These are phyloP conservation scores for Melanocharis versteri DNA, from an alignment of 2,113 vertebrate genomes.

Conservation along the genomic window DNA sequence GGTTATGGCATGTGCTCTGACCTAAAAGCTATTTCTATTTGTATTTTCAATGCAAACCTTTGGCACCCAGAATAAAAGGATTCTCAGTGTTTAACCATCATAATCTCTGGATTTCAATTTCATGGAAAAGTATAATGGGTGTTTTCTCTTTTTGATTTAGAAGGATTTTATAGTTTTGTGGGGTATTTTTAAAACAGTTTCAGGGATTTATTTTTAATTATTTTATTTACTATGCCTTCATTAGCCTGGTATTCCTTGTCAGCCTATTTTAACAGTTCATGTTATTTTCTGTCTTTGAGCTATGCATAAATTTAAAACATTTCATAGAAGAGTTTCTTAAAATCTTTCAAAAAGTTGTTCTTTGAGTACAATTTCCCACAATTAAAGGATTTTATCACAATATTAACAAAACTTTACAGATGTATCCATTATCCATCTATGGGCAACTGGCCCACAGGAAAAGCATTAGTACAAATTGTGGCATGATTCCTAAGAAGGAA, in stretches of 20 bases:
- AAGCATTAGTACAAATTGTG: not conserved
- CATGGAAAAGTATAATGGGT: rapidly evolving
- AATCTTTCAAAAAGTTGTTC: not conserved
- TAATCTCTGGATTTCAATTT: constrained; percentile 19
- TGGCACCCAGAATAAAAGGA: not conserved
- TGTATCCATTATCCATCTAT: not conserved
- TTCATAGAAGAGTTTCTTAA: not conserved
- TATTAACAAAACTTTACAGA: not conserved
- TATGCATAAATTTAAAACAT: not conserved
- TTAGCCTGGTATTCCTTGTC: not conserved
- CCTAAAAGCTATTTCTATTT: constrained; percentile 3
- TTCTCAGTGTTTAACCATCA: not conserved
- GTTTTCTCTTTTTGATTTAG: not conserved
- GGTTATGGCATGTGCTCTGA: not conserved
- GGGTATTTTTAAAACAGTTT: not conserved
- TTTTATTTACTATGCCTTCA: not conserved
- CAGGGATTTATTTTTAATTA: not conserved
- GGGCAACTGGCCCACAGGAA: not conserved
- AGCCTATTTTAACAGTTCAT: not conserved
- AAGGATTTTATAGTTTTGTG: not conserved
- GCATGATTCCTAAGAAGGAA: not conserved
- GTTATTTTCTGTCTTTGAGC: not conserved
- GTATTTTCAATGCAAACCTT: not conserved
- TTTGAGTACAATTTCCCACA: not conserved
- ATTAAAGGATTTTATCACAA: not conserved